Evolutionary conservation across 2,797 vertebrate genomes (phyloP).

Genomic region (Peromyscus melanophrys): DNA sequence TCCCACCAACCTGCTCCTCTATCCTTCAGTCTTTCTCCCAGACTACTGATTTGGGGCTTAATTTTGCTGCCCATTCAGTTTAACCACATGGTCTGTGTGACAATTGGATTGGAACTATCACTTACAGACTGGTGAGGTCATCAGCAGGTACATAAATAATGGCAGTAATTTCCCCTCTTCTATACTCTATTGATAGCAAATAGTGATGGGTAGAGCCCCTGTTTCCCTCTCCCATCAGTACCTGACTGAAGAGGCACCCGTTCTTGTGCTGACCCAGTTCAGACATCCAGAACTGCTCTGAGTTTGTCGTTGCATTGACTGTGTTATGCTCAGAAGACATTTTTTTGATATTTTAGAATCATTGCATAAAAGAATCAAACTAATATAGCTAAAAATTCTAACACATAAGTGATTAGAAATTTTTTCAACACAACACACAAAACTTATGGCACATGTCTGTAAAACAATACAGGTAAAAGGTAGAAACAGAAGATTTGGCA

Average conservation of each 20-base stretch:
- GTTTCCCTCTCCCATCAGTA: not conserved
- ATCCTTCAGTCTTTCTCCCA: not conserved
- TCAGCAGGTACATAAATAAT: not conserved
- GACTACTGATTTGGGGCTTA: not conserved
- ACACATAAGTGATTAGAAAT: not conserved
- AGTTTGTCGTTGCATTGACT: not conserved
- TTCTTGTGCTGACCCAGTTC: not conserved
- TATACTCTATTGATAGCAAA: not conserved
- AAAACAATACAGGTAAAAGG: not conserved
- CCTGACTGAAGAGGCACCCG: rapidly evolving
- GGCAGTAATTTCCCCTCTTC: not conserved
- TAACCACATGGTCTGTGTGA: not conserved
- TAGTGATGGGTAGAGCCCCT: too few species aligned
- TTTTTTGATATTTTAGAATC: not conserved
- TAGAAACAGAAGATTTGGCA: not conserved
- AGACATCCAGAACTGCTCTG: not conserved
- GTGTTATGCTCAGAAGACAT: not conserved
- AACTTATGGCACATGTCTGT: not conserved
- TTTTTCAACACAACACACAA: not conserved
- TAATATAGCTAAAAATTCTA: not conserved
- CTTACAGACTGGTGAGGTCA: not conserved
- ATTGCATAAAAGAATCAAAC: not conserved
- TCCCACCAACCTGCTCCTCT: not conserved
- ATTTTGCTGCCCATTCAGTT: not conserved
- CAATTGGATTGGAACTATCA: not conserved